Conservation (phyloP, 1,140 invertebrate genomes). For the Saccostrea cuccullata region DNA sequence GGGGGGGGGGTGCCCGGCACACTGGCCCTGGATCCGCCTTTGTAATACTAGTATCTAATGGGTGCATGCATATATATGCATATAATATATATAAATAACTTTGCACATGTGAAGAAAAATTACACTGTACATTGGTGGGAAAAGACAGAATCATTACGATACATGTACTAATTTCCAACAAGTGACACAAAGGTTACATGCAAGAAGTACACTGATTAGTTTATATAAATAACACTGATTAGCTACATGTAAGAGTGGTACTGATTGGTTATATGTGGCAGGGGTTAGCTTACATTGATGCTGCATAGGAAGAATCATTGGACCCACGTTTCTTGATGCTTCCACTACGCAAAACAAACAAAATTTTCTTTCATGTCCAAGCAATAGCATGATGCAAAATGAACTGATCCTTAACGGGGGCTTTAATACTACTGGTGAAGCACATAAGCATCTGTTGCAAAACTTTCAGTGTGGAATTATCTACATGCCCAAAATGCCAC, state of each 20-base stretch:
- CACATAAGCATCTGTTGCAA: not conserved
- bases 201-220: not conserved
- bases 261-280: conserved; percentile 29
- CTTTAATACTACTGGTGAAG: not conserved
- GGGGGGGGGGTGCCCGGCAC: too few species aligned
- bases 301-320: conserved; percentile 60
- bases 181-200: conserved; percentile 35
- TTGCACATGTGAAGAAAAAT: conserved; percentile 17
- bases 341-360: conserved; percentile 58
- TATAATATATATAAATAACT: not conserved
- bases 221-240: conserved; percentile 9
- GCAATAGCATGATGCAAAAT: conserved; percentile 26
- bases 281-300: conserved; percentile 57
- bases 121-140: not conserved
- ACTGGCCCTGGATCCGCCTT: too few species aligned
- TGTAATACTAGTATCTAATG: not conserved
- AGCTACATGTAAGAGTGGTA: conserved; percentile 31
- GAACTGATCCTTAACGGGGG: not conserved
- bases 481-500: not conserved
- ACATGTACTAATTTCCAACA: conserved; percentile 39
- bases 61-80: conserved; percentile 35
- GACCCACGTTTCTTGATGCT: conserved; percentile 69
- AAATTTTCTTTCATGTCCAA: conserved; percentile 40
- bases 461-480: not conserved
- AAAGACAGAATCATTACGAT: conserved; percentile 43